Evolutionary conservation across 1,140 invertebrate genomes (phyloP), one percentile per base, ranked within the genome.

Genomic region (Drosophila nannoptera): DNA sequence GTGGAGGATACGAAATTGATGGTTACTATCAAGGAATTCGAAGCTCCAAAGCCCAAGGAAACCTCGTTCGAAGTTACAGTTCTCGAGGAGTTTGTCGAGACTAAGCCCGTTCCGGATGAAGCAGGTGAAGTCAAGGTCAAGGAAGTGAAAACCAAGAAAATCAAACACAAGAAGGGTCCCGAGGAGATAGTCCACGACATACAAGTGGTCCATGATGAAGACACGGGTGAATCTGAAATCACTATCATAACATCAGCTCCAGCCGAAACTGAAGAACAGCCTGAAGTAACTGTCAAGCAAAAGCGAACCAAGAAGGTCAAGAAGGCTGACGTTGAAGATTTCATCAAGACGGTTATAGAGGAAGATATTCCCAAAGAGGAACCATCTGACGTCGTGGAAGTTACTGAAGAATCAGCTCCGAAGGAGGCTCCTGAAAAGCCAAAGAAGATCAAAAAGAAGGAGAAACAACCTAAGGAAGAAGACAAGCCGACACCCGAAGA

Each of bases 191-290:
- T 83, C 54, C 69, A 83, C 54, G 78, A 88, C 2, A 81, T 88
- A 38, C 66, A 71, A n/a, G 84, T 83, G 50, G 62, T 91, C 46
- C 67, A 59, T 22, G 87, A 90, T 55, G 73, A 90, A 59, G 88
- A 89, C 46, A 86, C 86, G n/a, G 71, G 73, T 14, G 78, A 87
- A 68, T 77, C 77, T 46, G 77, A 83, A 76, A 54, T 88, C 31
- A 88, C 87, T 2, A 65, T 86, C 5, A 55, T 69, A 55, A 89
- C 64, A 5, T 73, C 88, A 4, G 76, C 61, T 74, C 78, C 89
- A 5, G 59, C 31, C 11, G 66, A 68, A 33, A 29, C 12, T 0
- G 33, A 50, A 7, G 88, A 86, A 36, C 73, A 90, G 49, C 77
- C 87, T 4, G 49, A 63, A 4, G 53, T 77, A 63, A 71, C 61